Conservation (phyloP, 2,113 vertebrate species). For the human region DNA sequence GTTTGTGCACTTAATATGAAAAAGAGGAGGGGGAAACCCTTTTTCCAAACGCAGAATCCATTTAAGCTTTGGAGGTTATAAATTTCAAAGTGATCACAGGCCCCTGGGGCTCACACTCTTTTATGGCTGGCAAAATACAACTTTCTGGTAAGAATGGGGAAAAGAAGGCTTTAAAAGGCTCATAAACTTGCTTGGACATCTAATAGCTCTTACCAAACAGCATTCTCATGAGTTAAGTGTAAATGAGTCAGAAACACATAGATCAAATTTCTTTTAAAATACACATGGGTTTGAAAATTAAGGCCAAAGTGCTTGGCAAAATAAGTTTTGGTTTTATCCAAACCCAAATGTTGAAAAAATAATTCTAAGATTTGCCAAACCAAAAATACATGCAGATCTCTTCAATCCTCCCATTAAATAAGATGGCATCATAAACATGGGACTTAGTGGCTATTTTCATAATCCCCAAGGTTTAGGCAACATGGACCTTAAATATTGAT, state of each 20-base stretch:
- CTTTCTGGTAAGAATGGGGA: conserved; percentile 56
- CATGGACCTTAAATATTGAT: neutral
- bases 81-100: conserved; percentile 68
- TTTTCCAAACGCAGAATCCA: conserved; percentile 53
- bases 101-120: conserved; percentile 56
- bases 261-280: conserved; percentile 77
- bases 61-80: conserved; percentile 64
- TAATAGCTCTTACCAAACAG: conserved; percentile 64
- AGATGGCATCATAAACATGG: conserved; percentile 52
- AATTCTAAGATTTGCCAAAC: conserved; percentile 69
- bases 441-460: conserved; percentile 55
- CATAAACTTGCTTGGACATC: conserved; percentile 64
- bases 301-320: conserved; percentile 77
- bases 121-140: conserved; percentile 63
- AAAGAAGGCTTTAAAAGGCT: conserved; percentile 54
- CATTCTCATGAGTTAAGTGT: conserved; percentile 78
- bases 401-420: conserved; percentile 38
- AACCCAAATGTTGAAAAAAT: conserved; percentile 67
- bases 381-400: conserved; percentile 68
- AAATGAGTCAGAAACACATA: conserved; percentile 80
- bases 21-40: neutral
- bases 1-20: neutral
- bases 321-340: conserved; percentile 71
- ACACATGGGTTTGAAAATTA: conserved; percentile 76
- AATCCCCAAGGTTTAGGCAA: neutral